Conservation (phyloP, 2,113 vertebrate species). For the Channa argus region DNA sequence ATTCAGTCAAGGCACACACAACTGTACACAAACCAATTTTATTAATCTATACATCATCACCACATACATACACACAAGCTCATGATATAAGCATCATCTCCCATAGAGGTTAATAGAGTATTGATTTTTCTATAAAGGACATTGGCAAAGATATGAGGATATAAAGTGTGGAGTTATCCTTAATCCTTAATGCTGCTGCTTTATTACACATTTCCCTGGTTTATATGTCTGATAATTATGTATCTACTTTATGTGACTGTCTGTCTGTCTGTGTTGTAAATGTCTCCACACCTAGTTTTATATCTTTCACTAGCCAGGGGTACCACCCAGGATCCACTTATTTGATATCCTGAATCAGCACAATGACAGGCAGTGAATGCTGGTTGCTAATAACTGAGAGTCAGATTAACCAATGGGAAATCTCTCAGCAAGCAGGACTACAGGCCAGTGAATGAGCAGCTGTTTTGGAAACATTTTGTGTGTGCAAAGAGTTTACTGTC, state of each 20-base stretch:
- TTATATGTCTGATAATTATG: neutral
- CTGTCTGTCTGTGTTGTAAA: neutral
- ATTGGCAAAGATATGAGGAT: conserved; percentile 45
- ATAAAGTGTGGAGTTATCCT: conserved; percentile 52
- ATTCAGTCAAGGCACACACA: conserved; percentile 44
- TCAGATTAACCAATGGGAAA: conserved; percentile 4
- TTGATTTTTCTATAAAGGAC: conserved; percentile 64
- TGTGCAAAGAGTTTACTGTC: neutral
- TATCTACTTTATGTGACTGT: neutral
- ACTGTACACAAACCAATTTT: conserved; percentile 37
- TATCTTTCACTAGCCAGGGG: neutral
- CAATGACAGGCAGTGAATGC: neutral
- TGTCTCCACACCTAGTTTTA: neutral
- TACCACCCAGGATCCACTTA: neutral
- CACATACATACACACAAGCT: conserved; percentile 43
- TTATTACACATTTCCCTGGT: conserved; percentile 44
- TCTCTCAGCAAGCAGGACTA: neutral
- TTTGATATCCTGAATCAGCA: neutral
- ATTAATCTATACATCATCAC: conserved; percentile 50
- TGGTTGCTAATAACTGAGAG: neutral
- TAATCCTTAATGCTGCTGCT: conserved; percentile 36
- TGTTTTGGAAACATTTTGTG: neutral
- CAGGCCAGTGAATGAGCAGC: neutral
- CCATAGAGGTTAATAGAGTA: conserved; percentile 67
- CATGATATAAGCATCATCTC: conserved; percentile 66